phyloP scores from a whole-genome alignment of 2,113 vertebrate genomes.

The Thunnus thynnus region DNA sequence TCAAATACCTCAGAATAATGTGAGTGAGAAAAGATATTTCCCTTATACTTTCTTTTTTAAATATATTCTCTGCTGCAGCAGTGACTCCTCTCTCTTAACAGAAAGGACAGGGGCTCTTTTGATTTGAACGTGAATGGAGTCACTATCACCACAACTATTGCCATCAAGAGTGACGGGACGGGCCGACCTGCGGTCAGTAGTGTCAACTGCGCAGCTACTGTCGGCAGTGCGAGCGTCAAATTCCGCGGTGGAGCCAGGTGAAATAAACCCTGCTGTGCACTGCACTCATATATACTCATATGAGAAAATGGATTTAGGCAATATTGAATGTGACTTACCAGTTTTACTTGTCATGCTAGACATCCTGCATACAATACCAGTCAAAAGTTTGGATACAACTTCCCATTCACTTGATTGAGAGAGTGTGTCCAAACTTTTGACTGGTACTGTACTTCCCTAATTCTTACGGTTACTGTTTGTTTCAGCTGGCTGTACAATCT shows the following conservation, averaged over 20 bases:
- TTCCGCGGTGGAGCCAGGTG: constrained; percentile 85
- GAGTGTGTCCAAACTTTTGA: no score
- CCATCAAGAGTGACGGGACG: constrained; percentile 73
- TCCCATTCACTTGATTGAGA: no score
- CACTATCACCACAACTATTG: constrained; percentile 62
- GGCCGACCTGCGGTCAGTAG: constrained; percentile 76
- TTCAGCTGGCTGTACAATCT: constrained; percentile 87
- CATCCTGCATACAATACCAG: not conserved
- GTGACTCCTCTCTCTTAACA: constrained; percentile 36
- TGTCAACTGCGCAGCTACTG: constrained; percentile 62
- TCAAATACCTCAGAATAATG: constrained; percentile 80
- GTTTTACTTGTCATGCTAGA: not conserved
- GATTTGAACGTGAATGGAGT: constrained; percentile 77
- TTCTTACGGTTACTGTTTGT: constrained; percentile 17
- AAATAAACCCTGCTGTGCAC: not conserved
- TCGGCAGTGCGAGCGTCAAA: constrained; percentile 64
- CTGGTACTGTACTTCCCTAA: not conserved
- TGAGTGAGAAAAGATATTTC: constrained; percentile 53
- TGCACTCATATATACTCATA: not conserved
- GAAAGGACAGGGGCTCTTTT: constrained; percentile 83
- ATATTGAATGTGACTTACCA: not conserved
- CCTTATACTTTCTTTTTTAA: not conserved
- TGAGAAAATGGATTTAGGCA: not conserved
- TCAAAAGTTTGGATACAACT: no score
- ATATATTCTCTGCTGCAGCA: not conserved